Evolutionary conservation across 2,888 invertebrate species (phyloP), one percentile per base, ranked within the genome.

Genomic region (Eristalinus aeneus): DNA sequence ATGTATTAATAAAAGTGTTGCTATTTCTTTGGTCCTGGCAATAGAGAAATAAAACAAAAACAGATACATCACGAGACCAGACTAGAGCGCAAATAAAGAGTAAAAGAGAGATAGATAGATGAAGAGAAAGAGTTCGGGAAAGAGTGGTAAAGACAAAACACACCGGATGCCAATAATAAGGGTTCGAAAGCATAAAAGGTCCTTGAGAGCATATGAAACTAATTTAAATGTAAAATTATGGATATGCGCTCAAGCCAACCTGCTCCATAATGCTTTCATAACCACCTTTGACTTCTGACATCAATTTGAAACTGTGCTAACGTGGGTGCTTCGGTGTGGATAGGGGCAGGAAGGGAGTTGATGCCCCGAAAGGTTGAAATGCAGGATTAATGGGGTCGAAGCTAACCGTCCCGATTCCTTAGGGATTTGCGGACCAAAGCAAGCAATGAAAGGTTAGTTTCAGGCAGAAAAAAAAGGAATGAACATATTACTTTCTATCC

Each of bases 151-250:
- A 56, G 12, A 56, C 22, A 56, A 22, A 56, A 11, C 22, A 56
- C 54, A 12, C 64, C 73, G 63, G 34, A 16, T 58, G 22, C 60
- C 67, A 60, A 75, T 32, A 67, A 36, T 54, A 39, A 39, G 67
- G 75, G 46, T 46, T 63, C 54, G 54, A 8, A 20, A 54, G 23
- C 60, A 46, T 56, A 27, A 46, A 46, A 54, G 67, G 58, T 67
- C 46, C 58, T 75, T 54, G 39, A 39, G 46, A 76, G 61, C 54
- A 54, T 61, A 76, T 68, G 54, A 68, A 77, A 77, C 63, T 64
- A 69, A 71, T 77, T 77, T 77, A 65, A 77, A 77, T 77, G 69
- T 64, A 58, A 77, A 71, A 58, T 71, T 64, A 77, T 77, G 63
- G 71, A 63, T 46, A 64, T 56, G 63, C 64, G 36, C 23, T 64